Base-by-base conservation (phyloP, 2,888 invertebrate species). In the Melieria picta region DNA sequence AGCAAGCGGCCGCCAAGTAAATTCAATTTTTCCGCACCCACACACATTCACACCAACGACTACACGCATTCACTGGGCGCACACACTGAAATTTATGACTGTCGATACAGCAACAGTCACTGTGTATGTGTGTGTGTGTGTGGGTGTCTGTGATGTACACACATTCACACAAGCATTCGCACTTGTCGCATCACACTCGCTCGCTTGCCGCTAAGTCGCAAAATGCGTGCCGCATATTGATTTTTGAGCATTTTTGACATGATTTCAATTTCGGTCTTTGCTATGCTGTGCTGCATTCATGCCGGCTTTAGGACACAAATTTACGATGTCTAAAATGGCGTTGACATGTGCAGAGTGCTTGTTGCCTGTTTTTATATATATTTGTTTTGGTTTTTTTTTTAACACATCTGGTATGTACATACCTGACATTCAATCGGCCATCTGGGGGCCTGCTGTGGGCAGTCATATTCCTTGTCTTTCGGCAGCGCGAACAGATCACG, bases 381-480 rank as follows among this genome's bases (percentile, higher is more conserved):
- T 63, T 45, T 50, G 65, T 66, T 68, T 42, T 56, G 11, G 7
- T 30, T 30, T 30, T 30, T 16, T 16, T 16, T 30, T 30, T 30
- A 30, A 30, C 30, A 30, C 30, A 30, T 30, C 30, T 30, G 2
- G 0, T 30, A 30, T 30, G 30, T 30, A 30, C 30, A 88, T 85
- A 94, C 95, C 90, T 95, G 94, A 87, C 95, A 95, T 89, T 95
- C 95, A 60, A 94, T 92, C 30, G 95, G 95, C 95, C 95, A 95
- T 85, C 95, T 89, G 72, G 94, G 91, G 80, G 93, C 92, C 88
- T 94, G 94, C 80, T 92, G 91, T 67, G 92, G 90, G 82, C 91
- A 91, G 80, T 92, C 92, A 81, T 91, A 88, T 77, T 87, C 87
- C 82, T 84, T 86, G 84, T 91, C 91, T 83, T 90, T 91, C 73